Base-by-base conservation (phyloP, 2,113 vertebrate genomes). In the Mellivora capensis region DNA sequence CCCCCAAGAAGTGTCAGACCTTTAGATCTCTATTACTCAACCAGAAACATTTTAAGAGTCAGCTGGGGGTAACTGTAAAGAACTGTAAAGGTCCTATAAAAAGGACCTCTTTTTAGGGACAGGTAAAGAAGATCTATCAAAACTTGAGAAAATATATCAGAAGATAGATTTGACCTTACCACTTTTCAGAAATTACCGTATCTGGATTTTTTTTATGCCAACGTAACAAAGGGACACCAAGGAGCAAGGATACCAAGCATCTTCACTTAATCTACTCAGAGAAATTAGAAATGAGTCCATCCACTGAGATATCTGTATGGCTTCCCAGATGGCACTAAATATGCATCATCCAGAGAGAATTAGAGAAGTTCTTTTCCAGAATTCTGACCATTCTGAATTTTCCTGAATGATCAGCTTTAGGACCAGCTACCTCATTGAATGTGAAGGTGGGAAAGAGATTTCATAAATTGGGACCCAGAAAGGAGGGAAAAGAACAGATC, bases 391-490 rank as follows among this genome's bases (percentile, higher is more conserved):
- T 69, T 86, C 52, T 83, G 25, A 87, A 81, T 47, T 93, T 90
- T 87, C 17, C 23, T 67, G 15, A 21, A 54, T 94, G n/a, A 27
- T 11, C 29, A 87, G 25, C n/a, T 64, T 88, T 67, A 87, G 61
- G 31, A 21, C 31, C 17, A 61, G 8, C 62, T 57, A 72, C 27
- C 20, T 1, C 76, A 10, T 37, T 84, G 42, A 94, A 87, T 87
- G 72, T 49, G 31, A 21, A 29, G 6, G 7, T 84, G 39, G 5
- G 27, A 17, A 4, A n/a, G 21, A 49, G 37, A 69, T 67, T 96
- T 90, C 79, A 91, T 69, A 95, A 94, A 57, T 12, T 90, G 18
- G 27, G 72, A 97, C 52, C 79, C 44, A 93, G 61, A 93, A 96
- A 90, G 9, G 29, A 83, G 0, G 7, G 44, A 44, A 90, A 77